Conservation (phyloP, 2,797 vertebrate genomes). For the Hydrophis major region DNA sequence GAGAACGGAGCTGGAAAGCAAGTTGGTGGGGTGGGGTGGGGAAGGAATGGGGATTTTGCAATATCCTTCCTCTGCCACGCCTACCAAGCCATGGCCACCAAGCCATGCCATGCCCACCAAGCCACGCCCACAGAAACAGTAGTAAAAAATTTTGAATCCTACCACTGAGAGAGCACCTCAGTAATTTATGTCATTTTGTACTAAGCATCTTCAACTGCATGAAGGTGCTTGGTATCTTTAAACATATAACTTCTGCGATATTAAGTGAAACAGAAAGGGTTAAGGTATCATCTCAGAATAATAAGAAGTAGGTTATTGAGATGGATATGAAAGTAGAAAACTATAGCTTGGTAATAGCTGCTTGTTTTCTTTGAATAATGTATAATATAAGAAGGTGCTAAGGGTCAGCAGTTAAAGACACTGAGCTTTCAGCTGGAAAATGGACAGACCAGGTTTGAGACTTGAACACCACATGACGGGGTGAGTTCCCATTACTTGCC, state of each 20-base stretch:
- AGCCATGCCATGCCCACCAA: no score
- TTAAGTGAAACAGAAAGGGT: neutral
- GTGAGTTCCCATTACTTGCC: neutral
- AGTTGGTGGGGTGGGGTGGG: no score
- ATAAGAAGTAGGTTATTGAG: neutral
- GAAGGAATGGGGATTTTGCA: no score
- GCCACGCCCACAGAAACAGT: no score
- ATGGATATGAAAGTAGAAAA: neutral
- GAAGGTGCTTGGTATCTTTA: neutral
- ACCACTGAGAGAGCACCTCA: neutral
- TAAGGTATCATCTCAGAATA: neutral
- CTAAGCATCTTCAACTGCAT: neutral
- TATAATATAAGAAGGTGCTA: neutral
- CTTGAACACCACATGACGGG: neutral
- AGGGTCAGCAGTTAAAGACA: neutral
- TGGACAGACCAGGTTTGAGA: neutral
- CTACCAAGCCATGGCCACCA: no score
- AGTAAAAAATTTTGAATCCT: no score
- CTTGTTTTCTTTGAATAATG: neutral
- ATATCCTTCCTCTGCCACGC: no score
- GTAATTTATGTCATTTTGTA: neutral
- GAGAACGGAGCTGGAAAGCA: no score
- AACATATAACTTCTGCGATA: neutral
- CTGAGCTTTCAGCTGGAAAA: neutral
- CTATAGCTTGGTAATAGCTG: neutral